A percentile compares a stretch with the other conserved stretches of the same genome.
These are phyloP conservation scores for Squalus acanthias DNA, from an alignment of 2,797 vertebrate species.

Conservation along the genomic window DNA sequence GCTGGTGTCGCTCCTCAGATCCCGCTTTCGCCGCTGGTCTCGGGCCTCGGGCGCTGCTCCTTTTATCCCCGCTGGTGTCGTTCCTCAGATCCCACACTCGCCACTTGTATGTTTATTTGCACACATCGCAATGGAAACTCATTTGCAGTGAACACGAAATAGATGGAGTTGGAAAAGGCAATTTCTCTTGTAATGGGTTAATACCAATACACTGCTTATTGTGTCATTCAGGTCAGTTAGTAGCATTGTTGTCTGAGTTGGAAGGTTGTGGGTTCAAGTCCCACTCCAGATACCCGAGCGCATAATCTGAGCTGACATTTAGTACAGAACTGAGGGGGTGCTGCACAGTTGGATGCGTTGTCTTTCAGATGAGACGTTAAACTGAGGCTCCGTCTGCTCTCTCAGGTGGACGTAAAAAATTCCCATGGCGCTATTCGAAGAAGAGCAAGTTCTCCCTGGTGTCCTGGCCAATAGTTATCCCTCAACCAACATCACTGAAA, in stretches of 20 bases:
- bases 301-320: not conserved
- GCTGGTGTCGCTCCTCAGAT: no score
- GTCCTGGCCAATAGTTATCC: not conserved
- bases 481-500: not conserved
- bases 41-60: no score
- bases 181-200: not conserved
- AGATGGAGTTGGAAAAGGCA: not conserved
- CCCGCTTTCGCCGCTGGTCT: no score
- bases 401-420: not conserved
- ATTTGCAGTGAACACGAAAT: not conserved
- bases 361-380: not conserved
- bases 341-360: not conserved
- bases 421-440: not conserved
- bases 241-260: not conserved
- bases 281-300: not conserved
- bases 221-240: not conserved
- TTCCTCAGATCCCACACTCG: no score
- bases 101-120: no score
- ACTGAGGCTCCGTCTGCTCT: not conserved
- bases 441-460: not conserved
- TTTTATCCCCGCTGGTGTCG: no score
- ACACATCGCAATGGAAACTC: no score
- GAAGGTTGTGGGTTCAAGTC: not conserved
- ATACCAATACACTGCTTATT: not conserved
- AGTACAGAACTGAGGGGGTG: not conserved